phyloP scores from a whole-genome alignment of 92 coral and sea anemone genomes.

The Virgularia gustaviana region DNA sequence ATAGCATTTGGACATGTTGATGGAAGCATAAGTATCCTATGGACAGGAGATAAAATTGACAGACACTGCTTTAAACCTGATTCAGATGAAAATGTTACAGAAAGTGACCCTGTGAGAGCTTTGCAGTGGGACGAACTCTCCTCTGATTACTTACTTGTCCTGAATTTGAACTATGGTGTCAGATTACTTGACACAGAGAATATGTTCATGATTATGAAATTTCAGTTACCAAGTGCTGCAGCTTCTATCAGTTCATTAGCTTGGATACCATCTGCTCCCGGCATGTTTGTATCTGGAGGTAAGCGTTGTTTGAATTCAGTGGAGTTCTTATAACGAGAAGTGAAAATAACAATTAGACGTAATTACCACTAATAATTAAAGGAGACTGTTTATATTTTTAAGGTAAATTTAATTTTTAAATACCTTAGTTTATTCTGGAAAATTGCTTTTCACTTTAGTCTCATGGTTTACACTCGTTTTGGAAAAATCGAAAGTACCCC shows the following conservation, averaged over 20 bases:
- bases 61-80: slow-evolving; percentile 88
- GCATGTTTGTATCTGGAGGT: slow-evolving; percentile 99
- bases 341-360: too few species aligned
- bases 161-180: slow-evolving; percentile 67
- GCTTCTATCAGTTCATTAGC: slow-evolving; percentile 68
- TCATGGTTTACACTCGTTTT: too few species aligned
- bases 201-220: slow-evolving; percentile 83
- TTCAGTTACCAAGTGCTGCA: slow-evolving; percentile 83
- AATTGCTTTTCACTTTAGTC: too few species aligned
- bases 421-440: too few species aligned
- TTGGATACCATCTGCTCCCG: slow-evolving; percentile 95
- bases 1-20: slow-evolving; percentile 88
- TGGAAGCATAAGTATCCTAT: slow-evolving; percentile 76
- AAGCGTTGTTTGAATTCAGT: not conserved
- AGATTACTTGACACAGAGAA: slow-evolving; percentile 74
- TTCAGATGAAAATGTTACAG: slow-evolving; percentile 57
- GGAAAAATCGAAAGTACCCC: too few species aligned
- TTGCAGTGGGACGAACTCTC: slow-evolving; percentile 92
- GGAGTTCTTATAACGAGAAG: not conserved
- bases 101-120: slow-evolving; percentile 89
- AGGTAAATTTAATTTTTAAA: too few species aligned
- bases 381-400: too few species aligned
- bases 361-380: too few species aligned
- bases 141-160: slow-evolving; percentile 74
- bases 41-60: slow-evolving; percentile 69